Percentiles rank a stretch among this genome's conserved stretches.
These are phyloP conservation scores for Eupithecia centaureata DNA, from an alignment of 2,888 invertebrate species.

Conservation along the genomic window DNA sequence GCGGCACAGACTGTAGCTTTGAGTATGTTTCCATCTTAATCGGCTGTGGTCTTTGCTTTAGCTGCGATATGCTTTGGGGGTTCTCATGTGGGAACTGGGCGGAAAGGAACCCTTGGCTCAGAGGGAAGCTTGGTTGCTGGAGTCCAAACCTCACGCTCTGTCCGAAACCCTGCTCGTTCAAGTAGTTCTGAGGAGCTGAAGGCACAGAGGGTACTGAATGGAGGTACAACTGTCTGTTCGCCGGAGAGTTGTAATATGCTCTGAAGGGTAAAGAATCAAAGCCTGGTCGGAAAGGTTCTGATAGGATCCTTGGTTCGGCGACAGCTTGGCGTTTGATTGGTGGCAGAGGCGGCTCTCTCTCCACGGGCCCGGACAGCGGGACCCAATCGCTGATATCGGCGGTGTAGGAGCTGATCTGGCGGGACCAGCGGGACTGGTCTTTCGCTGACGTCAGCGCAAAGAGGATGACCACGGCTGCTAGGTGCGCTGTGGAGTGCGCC, in stretches of 20 bases:
- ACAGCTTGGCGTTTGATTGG: constrained; percentile 74
- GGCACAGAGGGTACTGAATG: constrained; percentile 73
- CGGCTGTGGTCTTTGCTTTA: constrained; percentile 61
- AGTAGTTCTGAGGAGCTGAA: constrained; percentile 75
- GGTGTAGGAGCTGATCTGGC: constrained; percentile 78
- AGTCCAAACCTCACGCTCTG: constrained; percentile 74
- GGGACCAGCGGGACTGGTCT: constrained; percentile 75
- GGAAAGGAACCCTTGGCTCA: constrained; percentile 72
- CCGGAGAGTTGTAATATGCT: constrained; percentile 62
- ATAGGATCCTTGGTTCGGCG: constrained; percentile 76
- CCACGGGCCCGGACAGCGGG: constrained; percentile 67
- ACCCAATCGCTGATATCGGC: constrained; percentile 79
- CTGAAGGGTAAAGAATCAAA: constrained; percentile 68
- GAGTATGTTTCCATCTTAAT: constrained; percentile 64
- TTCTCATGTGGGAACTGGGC: constrained; percentile 69
- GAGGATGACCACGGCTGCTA: constrained; percentile 61
- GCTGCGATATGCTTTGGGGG: constrained; percentile 57
- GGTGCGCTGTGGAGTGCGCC: constrained; percentile 64
- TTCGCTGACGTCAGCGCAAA: constrained; percentile 58
- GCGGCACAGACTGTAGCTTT: constrained; percentile 46
- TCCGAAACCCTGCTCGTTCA: constrained; percentile 75
- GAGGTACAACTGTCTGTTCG: constrained; percentile 71
- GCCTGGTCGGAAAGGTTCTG: constrained; percentile 71
- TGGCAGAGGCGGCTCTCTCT: constrained; percentile 55
- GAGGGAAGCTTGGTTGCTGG: constrained; percentile 70